Conservation (phyloP, 2,888 invertebrate genomes). For the Panzeria rudis region DNA sequence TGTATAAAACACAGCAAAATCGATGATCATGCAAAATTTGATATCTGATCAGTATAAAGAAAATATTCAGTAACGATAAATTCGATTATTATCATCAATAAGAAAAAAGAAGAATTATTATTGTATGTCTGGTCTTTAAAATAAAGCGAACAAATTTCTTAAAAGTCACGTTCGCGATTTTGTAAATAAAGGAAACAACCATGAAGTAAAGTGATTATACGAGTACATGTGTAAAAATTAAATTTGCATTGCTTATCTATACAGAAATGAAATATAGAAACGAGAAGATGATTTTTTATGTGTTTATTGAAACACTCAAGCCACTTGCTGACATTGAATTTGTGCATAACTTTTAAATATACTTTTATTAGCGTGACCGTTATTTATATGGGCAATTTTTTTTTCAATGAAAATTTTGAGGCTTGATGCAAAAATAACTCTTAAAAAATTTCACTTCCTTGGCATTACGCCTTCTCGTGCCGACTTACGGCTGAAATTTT, state of each 20-base stretch:
- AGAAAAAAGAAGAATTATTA: constrained; percentile 16
- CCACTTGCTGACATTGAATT: not conserved
- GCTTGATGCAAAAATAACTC: too few species aligned
- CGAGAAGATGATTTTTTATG: not conserved
- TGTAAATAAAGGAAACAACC: not conserved
- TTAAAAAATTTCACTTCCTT: too few species aligned
- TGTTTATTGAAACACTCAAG: not conserved
- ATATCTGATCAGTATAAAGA: constrained; percentile 40
- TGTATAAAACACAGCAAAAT: not conserved
- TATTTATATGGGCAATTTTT: not conserved
- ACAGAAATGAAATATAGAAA: not conserved
- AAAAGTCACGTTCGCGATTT: constrained; percentile 56
- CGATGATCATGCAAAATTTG: constrained; percentile 47
- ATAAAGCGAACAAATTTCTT: constrained; percentile 12
- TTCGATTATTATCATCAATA: constrained; percentile 33
- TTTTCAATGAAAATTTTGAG: not conserved
- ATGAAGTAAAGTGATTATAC: not conserved
- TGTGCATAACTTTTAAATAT: not conserved
- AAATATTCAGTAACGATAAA: constrained; percentile 16
- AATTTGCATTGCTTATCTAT: constrained; percentile 3
- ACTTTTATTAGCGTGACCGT: too few species aligned
- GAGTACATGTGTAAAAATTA: not conserved
- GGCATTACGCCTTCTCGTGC: too few species aligned
- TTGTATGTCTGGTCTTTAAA: constrained; percentile 42
- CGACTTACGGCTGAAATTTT: too few species aligned